Evolutionary conservation across 2,797 vertebrate genomes (phyloP).

Genomic region (Avahi laniger): DNA sequence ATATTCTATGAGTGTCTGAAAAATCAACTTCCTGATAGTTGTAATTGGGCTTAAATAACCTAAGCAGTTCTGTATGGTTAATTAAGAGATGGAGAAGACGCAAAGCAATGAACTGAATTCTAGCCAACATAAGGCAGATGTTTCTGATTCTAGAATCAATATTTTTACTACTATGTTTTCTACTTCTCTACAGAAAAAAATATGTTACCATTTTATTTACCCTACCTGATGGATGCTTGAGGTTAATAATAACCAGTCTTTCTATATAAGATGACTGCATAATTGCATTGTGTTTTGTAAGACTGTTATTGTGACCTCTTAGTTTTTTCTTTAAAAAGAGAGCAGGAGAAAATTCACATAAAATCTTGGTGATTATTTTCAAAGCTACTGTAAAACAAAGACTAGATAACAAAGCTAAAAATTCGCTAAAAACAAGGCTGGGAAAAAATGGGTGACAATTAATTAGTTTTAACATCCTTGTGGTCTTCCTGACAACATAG

Average conservation of each 20-base stretch:
- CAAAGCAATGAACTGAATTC: background rate
- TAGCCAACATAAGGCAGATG: background rate
- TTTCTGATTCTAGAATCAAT: background rate
- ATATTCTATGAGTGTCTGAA: background rate
- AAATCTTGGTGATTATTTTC: conserved; percentile 12
- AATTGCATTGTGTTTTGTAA: conserved; percentile 8
- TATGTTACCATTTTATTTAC: background rate
- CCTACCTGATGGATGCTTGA: background rate
- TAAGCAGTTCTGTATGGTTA: background rate
- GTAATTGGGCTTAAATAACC: background rate
- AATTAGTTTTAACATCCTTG: background rate
- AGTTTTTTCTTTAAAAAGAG: background rate
- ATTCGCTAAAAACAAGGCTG: background rate
- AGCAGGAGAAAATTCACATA: background rate
- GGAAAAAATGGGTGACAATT: background rate
- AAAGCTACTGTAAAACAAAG: conserved; percentile 6
- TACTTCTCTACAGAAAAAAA: background rate
- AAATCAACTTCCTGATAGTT: background rate
- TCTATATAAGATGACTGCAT: background rate
- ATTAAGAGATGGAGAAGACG: background rate
- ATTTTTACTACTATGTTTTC: background rate
- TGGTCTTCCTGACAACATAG: background rate
- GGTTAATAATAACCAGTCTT: background rate
- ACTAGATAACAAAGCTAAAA: background rate
- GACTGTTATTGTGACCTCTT: conserved; percentile 12